phyloP scores from a whole-genome alignment of 2,888 invertebrate genomes.

The Ferdinandea cuprea region DNA sequence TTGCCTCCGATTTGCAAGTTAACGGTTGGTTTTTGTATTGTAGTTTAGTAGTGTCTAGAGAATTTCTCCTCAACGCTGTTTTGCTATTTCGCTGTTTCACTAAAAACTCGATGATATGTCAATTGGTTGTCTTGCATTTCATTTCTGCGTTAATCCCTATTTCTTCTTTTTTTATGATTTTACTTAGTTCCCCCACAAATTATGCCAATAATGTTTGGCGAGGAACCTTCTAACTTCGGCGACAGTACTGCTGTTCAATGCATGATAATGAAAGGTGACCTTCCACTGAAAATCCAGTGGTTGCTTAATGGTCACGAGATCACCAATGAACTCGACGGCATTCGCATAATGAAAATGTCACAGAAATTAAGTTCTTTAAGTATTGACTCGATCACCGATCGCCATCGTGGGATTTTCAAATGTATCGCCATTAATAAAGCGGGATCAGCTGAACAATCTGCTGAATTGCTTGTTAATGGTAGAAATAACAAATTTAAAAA shows the following conservation, averaged over 20 bases:
- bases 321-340: slow-evolving; percentile 84
- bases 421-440: slow-evolving; percentile 88
- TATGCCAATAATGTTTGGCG: slow-evolving; percentile 90
- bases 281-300: slow-evolving; percentile 91
- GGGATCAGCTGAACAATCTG: slow-evolving; percentile 87
- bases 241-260: slow-evolving; percentile 90
- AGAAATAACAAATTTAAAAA: slow-evolving; percentile 21
- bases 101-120: no score
- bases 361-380: slow-evolving; percentile 88
- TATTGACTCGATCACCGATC: slow-evolving; percentile 89
- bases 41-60: neutral
- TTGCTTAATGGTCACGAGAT: slow-evolving; percentile 87
- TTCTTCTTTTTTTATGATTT: slow-evolving; percentile 28
- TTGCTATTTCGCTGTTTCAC: slow-evolving; percentile 55
- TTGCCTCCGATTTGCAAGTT: slow-evolving; percentile 84
- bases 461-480: slow-evolving; percentile 89
- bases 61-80: slow-evolving; percentile 32
- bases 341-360: slow-evolving; percentile 85
- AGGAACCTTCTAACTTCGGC: slow-evolving; percentile 90
- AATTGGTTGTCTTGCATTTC: neutral
- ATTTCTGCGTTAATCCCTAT: neutral
- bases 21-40: slow-evolving; percentile 83
- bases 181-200: slow-evolving; percentile 89
- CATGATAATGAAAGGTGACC: slow-evolving; percentile 91
- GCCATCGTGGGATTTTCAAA: slow-evolving; percentile 90